Percentiles rank a stretch among this genome's conserved stretches.
phyloP scores from a whole-genome alignment of 2,113 vertebrate species.

The Muscicapa adusta region DNA sequence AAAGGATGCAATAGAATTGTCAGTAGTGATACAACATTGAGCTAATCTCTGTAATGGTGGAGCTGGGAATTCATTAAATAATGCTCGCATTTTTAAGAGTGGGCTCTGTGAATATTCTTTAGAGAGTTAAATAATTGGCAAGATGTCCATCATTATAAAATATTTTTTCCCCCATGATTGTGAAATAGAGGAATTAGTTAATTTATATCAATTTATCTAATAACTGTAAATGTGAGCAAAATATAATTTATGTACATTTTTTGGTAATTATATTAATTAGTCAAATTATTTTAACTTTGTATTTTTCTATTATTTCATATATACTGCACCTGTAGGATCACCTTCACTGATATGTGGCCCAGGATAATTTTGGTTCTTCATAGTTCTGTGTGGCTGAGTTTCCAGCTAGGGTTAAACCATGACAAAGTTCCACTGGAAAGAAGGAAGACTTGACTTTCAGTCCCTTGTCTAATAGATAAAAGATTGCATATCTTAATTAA shows the following conservation, averaged over 20 bases:
- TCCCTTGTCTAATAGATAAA: neutral
- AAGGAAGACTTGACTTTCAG: neutral
- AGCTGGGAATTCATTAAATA: neutral
- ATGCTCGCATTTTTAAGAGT: neutral
- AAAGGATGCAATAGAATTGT: neutral
- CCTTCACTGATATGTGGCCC: neutral
- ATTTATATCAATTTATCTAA: neutral
- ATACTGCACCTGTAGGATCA: neutral
- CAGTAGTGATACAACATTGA: neutral
- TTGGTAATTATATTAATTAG: neutral
- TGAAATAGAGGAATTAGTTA: neutral
- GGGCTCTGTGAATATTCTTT: slow-evolving; percentile 3
- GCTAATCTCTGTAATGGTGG: neutral
- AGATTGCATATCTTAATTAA: neutral
- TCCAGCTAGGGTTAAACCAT: neutral
- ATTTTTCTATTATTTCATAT: neutral
- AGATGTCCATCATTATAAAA: neutral
- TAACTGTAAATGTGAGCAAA: neutral
- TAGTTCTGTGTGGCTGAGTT: neutral
- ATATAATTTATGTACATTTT: too few relatives aligned
- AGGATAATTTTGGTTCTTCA: neutral
- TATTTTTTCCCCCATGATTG: neutral
- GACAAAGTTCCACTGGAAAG: neutral
- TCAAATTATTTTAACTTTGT: neutral
- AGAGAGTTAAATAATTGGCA: neutral